A percentile compares a stretch with the other conserved stretches of the same genome.
phyloP scores from a whole-genome alignment of 1,140 invertebrate species.

The Centruroides sculpturatus region DNA sequence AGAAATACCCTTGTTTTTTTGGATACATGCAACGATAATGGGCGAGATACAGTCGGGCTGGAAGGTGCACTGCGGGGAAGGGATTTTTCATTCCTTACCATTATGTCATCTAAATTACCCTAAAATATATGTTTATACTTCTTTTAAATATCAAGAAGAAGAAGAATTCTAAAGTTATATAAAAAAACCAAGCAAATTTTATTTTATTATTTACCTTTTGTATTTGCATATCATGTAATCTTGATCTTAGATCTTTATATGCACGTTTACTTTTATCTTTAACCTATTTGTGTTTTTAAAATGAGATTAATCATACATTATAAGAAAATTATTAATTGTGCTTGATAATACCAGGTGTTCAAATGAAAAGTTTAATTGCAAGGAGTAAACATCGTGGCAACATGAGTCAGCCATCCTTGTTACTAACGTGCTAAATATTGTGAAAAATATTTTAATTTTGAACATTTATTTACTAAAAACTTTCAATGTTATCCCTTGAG shows the following conservation, averaged over 20 bases:
- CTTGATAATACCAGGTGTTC: not conserved
- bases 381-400: not conserved
- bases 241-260: constrained; percentile 54
- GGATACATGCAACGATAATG: not conserved
- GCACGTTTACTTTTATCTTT: constrained; percentile 59
- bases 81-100: not conserved
- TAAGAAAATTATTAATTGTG: too few species aligned
- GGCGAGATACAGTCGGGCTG: constrained; percentile 16
- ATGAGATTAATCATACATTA: not conserved
- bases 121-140: not conserved
- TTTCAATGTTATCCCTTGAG: too few species aligned
- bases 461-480: too few species aligned
- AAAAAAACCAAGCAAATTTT: not conserved
- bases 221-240: constrained; percentile 34
- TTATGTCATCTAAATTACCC: constrained; percentile 12
- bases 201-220: not conserved
- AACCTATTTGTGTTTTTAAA: constrained; percentile 37
- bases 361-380: not conserved
- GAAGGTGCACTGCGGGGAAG: constrained; percentile 20
- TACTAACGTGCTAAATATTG: too few species aligned
- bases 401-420: too few species aligned
- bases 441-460: too few species aligned
- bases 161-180: not conserved
- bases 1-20: not conserved
- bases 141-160: not conserved